A percentile compares a stretch with the other conserved stretches of the same genome.
phyloP scores from a whole-genome alignment of 2,113 vertebrate genomes.

The Sula dactylatra region DNA sequence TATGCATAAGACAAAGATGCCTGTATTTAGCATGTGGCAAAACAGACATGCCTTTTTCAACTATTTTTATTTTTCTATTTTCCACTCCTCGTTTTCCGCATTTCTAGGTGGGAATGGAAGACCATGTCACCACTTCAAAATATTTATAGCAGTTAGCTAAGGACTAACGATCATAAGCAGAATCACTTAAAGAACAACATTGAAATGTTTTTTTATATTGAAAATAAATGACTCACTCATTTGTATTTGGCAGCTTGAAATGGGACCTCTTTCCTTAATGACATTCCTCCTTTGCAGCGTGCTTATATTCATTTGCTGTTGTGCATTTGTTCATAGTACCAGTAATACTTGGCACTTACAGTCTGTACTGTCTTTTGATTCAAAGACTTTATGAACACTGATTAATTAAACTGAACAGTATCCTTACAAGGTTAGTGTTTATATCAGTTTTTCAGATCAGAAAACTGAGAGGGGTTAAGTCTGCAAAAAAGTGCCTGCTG shows the following conservation, averaged over 20 bases:
- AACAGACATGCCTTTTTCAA: constrained; percentile 6
- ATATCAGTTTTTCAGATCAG: neutral
- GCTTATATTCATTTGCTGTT: constrained; percentile 36
- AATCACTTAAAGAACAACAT: constrained; percentile 56
- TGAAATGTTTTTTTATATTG: constrained; percentile 60
- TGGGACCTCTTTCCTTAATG: constrained; percentile 63
- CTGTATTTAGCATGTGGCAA: neutral
- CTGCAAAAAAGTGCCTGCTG: neutral
- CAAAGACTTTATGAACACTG: neutral
- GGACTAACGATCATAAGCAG: constrained; percentile 52
- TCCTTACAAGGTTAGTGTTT: neutral
- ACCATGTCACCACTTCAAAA: neutral
- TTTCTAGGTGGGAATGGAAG: constrained; percentile 41
- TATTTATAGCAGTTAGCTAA: constrained; percentile 57
- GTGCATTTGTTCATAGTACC: constrained; percentile 36
- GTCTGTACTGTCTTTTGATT: neutral
- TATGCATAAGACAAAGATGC: neutral
- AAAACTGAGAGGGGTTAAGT: neutral
- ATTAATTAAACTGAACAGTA: constrained; percentile 1
- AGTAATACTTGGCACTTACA: constrained; percentile 39
- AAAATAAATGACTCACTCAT: constrained; percentile 66
- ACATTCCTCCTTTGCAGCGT: constrained; percentile 43
- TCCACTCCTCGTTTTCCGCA: neutral
- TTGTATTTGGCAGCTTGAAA: constrained; percentile 64
- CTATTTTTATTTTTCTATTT: constrained; percentile 31